Conservation (phyloP, 2,113 vertebrate species). For the Syngnathoides biaculeatus region DNA sequence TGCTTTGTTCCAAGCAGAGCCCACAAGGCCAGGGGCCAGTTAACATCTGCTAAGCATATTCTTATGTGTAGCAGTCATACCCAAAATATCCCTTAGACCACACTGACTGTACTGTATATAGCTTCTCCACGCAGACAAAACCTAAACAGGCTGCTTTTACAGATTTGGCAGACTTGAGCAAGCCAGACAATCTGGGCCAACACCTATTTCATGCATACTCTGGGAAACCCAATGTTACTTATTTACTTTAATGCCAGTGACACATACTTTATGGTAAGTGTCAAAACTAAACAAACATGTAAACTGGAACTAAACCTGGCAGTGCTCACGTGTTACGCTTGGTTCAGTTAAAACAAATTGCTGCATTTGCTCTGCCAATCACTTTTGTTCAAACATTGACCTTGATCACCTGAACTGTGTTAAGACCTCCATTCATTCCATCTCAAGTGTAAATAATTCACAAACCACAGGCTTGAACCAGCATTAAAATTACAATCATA, state of each 20-base stretch:
- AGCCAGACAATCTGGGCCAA: constrained; percentile 35
- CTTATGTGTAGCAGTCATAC: constrained; percentile 63
- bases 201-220: constrained; percentile 47
- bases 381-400: constrained; percentile 13
- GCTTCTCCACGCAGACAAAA: constrained; percentile 51
- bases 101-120: constrained; percentile 47
- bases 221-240: constrained; percentile 40
- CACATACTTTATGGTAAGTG: constrained; percentile 25
- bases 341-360: constrained; percentile 14
- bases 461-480: too few relatives aligned
- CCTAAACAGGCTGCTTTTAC: constrained; percentile 57
- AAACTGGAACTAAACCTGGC: background rate
- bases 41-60: constrained; percentile 76
- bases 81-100: constrained; percentile 51
- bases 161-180: constrained; percentile 39
- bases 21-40: constrained; percentile 60
- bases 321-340: constrained; percentile 29
- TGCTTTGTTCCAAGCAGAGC: constrained; percentile 62
- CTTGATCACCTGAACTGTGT: background rate
- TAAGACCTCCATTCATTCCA: background rate
- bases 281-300: background rate
- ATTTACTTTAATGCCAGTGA: constrained; percentile 39
- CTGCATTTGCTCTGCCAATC: too few relatives aligned
- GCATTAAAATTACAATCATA: too few relatives aligned
- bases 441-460: background rate